Conservation (phyloP, 2,888 invertebrate species). For the Carcina quercana region DNA sequence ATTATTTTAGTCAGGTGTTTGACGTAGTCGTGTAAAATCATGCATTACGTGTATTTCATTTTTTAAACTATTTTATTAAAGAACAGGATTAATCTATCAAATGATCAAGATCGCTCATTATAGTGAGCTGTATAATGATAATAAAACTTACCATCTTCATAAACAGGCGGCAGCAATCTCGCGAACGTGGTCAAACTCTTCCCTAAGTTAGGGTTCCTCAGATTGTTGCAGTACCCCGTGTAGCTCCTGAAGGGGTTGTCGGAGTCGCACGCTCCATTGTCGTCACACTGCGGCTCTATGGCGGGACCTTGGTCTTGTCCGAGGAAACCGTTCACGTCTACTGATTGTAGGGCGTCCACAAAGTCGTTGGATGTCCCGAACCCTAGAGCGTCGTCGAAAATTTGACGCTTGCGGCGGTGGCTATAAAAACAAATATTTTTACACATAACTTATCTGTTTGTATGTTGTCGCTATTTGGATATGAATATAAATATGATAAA, state of each 20-base stretch:
- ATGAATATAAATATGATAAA: too few relatives aligned
- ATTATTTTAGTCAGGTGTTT: too few relatives aligned
- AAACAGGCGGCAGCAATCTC: conserved; percentile 87
- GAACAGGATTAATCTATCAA: too few relatives aligned
- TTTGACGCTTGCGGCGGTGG: conserved; percentile 80
- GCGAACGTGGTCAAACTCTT: conserved; percentile 90
- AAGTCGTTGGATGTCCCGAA: conserved; percentile 76
- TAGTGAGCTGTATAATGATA: too few relatives aligned
- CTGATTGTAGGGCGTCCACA: conserved; percentile 84
- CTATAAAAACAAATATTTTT: too few relatives aligned
- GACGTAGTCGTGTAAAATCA: too few relatives aligned
- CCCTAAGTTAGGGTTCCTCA: conserved; percentile 87
- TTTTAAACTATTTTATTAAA: too few relatives aligned
- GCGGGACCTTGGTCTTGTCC: conserved; percentile 76
- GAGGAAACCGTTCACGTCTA: conserved; percentile 83
- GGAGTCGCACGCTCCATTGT: conserved; percentile 81
- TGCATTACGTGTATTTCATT: too few relatives aligned
- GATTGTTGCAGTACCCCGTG: conserved; percentile 91
- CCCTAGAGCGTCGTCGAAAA: conserved; percentile 75
- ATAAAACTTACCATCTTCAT: conserved; percentile 83
- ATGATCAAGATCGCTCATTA: too few relatives aligned
- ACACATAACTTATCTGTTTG: too few relatives aligned
- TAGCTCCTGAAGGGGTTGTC: conserved; percentile 81
- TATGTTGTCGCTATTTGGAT: too few relatives aligned
- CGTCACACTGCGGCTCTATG: conserved; percentile 82